These are phyloP conservation scores for Augiades crinisus DNA, from an alignment of 2,888 invertebrate genomes.

Conservation along the genomic window DNA sequence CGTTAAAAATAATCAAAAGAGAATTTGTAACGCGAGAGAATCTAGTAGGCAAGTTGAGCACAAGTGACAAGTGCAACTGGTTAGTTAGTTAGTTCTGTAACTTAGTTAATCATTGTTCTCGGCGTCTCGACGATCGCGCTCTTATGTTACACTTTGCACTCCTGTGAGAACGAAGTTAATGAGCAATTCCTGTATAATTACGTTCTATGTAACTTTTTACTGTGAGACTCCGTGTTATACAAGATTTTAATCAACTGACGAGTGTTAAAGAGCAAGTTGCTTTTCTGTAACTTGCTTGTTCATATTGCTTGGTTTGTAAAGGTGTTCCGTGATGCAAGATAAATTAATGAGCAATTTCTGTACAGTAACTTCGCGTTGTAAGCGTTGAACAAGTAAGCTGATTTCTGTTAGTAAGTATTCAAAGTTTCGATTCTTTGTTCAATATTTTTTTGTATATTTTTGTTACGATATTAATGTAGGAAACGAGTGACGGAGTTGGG, in stretches of 20 bases:
- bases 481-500: too few relatives aligned
- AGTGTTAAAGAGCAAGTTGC: neutral
- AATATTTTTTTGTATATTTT: too few relatives aligned
- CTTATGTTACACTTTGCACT: neutral
- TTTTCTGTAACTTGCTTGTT: slow-evolving; percentile 1
- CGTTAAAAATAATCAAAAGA: too few relatives aligned
- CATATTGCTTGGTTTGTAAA: too few relatives aligned
- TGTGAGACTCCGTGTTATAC: neutral
- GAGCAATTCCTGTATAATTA: neutral
- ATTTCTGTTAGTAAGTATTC: neutral
- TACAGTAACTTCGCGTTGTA: neutral
- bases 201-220: neutral
- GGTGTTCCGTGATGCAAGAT: neutral
- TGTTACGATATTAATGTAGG: too few relatives aligned
- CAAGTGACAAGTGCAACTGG: neutral
- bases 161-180: neutral
- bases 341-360: slow-evolving; percentile 3
- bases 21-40: too few relatives aligned
- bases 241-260: neutral
- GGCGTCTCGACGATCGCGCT: neutral
- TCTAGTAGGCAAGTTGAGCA: neutral
- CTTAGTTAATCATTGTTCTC: slow-evolving; percentile 14
- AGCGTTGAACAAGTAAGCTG: neutral
- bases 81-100: slow-evolving; percentile 1
- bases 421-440: neutral